phyloP scores from a whole-genome alignment of 1,140 invertebrate genomes.

The Yoshiicerus persimilis region DNA sequence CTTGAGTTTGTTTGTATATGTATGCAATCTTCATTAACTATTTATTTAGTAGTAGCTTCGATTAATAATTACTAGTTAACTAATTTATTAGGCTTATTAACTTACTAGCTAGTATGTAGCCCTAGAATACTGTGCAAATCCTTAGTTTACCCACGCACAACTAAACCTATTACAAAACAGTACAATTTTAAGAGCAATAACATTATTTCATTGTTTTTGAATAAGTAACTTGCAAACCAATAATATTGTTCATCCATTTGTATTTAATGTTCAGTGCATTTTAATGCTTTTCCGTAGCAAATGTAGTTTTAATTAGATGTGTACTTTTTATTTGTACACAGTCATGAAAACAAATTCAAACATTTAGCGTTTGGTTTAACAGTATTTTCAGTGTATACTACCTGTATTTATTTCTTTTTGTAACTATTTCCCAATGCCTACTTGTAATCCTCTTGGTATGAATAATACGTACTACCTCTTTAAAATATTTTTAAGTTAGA shows the following conservation, averaged over 20 bases:
- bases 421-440: neutral
- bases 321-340: neutral
- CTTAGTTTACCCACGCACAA: neutral
- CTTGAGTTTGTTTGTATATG: neutral
- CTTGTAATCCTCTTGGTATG: neutral
- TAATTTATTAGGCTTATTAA: neutral
- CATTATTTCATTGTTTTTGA: neutral
- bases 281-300: neutral
- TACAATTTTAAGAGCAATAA: neutral
- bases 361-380: neutral
- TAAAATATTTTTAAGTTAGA: neutral
- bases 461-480: neutral
- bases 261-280: neutral
- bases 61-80: neutral
- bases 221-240: neutral
- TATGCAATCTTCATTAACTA: neutral
- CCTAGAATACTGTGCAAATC: neutral
- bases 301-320: too few relatives aligned
- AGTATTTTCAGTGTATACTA: constrained; percentile 12
- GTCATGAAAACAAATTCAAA: neutral
- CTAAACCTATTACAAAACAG: neutral
- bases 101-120: neutral
- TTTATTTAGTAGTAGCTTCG: neutral
- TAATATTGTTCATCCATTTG: neutral
- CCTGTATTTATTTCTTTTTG: neutral